Evolutionary conservation across 1,140 invertebrate species (phyloP).

Genomic region (Diuraphis noxia): DNA sequence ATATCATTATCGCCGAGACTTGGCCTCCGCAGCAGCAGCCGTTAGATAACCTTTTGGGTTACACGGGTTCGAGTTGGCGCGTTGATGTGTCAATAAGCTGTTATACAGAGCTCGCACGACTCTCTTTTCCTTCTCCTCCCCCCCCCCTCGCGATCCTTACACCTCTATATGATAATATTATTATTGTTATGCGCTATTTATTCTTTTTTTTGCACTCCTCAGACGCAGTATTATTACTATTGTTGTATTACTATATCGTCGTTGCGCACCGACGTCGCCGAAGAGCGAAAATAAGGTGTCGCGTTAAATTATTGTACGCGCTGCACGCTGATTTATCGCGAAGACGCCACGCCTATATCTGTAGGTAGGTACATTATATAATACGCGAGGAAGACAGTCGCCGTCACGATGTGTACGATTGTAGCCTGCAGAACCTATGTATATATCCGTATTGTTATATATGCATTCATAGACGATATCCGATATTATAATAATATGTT

Average conservation of each 20-base stretch:
- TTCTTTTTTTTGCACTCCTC: background rate
- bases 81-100: slow-evolving; percentile 52
- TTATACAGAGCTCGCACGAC: slow-evolving; percentile 31
- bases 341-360: slow-evolving; percentile 8
- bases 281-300: slow-evolving; percentile 13
- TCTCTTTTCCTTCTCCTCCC: background rate
- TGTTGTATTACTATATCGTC: background rate
- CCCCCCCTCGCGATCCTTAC: too few relatives aligned
- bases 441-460: background rate
- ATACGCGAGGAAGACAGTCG: background rate
- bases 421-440: background rate
- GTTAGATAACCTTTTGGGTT: slow-evolving; percentile 51
- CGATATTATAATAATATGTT: background rate
- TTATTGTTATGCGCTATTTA: background rate
- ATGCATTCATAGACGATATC: background rate
- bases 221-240: too few relatives aligned
- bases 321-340: background rate
- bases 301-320: background rate
- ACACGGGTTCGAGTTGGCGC: background rate
- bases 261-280: background rate
- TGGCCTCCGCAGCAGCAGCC: background rate
- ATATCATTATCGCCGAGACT: slow-evolving; percentile 43
- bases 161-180: background rate
- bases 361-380: background rate
- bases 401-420: background rate